These are phyloP conservation scores for Lepidurus packardi DNA, from an alignment of 1,140 invertebrate genomes.

Conservation along the genomic window DNA sequence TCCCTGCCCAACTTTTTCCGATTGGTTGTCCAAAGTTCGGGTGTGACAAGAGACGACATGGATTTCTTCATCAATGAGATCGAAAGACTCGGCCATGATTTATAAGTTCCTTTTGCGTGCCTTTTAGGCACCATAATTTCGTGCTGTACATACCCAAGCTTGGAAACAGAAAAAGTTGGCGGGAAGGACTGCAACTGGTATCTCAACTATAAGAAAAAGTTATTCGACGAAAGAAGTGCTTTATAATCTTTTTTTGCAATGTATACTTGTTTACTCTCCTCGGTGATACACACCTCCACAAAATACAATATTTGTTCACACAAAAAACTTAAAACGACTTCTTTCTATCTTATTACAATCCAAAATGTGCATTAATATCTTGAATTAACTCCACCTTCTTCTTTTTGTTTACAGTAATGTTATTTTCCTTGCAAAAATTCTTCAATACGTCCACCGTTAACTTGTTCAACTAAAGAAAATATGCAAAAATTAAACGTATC, in stretches of 20 bases:
- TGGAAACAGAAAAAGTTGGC: not conserved
- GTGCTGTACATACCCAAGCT: not conserved
- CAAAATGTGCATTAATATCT: not conserved
- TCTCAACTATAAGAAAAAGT: slow-evolving; percentile 11
- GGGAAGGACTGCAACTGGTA: not conserved
- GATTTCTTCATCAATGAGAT: slow-evolving; percentile 79
- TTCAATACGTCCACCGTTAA: not conserved
- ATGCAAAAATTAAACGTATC: not conserved
- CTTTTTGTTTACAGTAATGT: not conserved
- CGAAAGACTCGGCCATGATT: slow-evolving; percentile 66
- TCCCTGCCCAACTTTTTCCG: slow-evolving; percentile 85
- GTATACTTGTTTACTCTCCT: not conserved
- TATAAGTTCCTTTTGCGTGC: slow-evolving; percentile 46
- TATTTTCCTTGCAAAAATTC: not conserved
- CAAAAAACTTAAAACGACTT: not conserved
- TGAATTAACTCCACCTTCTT: not conserved
- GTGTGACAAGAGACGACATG: slow-evolving; percentile 70
- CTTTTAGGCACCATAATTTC: not conserved
- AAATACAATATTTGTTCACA: not conserved
- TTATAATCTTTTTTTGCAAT: slow-evolving; percentile 7
- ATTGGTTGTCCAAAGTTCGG: slow-evolving; percentile 85
- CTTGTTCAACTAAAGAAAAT: not conserved
- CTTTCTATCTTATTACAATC: not conserved
- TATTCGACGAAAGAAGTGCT: not conserved
- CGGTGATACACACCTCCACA: not conserved